Conservation (phyloP, 2,888 invertebrate species). For the Gisinianus flammeolus region DNA sequence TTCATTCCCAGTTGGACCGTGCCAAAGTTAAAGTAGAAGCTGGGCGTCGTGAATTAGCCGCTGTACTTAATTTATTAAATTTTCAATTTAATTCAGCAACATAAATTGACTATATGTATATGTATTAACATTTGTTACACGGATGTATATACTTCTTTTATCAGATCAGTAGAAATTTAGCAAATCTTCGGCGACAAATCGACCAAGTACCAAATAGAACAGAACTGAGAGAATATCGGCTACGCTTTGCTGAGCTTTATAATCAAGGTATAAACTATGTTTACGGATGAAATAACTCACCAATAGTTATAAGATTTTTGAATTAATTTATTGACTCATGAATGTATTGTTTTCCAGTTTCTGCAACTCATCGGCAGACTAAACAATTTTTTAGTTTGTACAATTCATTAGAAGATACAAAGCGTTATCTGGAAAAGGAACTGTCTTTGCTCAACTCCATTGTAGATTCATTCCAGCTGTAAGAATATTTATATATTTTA, state of each 20-base stretch:
- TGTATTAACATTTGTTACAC: too few relatives aligned
- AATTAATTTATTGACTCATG: neutral
- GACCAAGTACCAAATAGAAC: constrained; percentile 93
- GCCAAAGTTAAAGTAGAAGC: constrained; percentile 69
- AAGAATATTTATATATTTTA: constrained; percentile 62
- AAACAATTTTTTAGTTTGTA: constrained; percentile 96
- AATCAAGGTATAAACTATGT: constrained; percentile 74
- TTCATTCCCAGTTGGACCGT: constrained; percentile 64
- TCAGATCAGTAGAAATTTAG: constrained; percentile 78
- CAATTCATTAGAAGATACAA: constrained; percentile 94
- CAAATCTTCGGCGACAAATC: constrained; percentile 80
- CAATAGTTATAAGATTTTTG: neutral
- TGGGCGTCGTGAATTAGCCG: constrained; percentile 73
- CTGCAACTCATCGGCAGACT: constrained; percentile 93
- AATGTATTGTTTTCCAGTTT: constrained; percentile 71
- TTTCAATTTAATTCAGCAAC: too few relatives aligned
- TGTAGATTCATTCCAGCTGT: constrained; percentile 85
- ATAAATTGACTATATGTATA: too few relatives aligned
- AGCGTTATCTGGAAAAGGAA: constrained; percentile 90
- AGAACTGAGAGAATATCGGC: constrained; percentile 93
- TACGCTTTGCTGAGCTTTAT: constrained; percentile 92
- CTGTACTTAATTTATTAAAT: neutral
- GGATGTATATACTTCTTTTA: too few relatives aligned
- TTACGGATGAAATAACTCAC: neutral
- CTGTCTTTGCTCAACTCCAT: constrained; percentile 85